Base-by-base conservation (phyloP, 2,888 invertebrate species). In the Hypomecis atomaria region DNA sequence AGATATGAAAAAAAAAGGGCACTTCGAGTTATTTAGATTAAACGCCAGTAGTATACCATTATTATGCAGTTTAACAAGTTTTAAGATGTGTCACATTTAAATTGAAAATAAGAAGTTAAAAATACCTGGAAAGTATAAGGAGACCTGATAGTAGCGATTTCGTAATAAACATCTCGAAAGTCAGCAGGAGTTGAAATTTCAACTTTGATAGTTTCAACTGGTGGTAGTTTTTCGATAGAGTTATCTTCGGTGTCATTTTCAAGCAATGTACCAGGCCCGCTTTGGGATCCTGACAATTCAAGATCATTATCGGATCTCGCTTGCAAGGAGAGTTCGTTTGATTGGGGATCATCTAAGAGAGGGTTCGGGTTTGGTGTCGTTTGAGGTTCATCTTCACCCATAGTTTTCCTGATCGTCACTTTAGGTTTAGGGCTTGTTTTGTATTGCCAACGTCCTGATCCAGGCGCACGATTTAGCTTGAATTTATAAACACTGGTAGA, bases 401-500 rank as follows among this genome's bases (percentile, higher is more conserved):
- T 93, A 74, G 94, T 94, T 81, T 96, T 96, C 58, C 96, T 93
- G 72, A 97, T 97, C 55, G 95, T 95, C 7, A 98, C 95, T 83
- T 97, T 94, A 4, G 98, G 97, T 84, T 97, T 98, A 0, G 97
- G 96, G 34, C 97, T 96, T 8, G 97, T 97, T 89, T 97, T 97
- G 86, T 97, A 98, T 76, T 97, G 97, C 98, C 98, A 98, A 73
- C 98, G 95, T 58, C 97, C 97, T 49, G 96, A 96, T 5, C 97
- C 97, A 53, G 96, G 96, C 10, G 97, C 94, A 50, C 97, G 94
- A 79, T 97, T 96, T 48, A 97, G 88, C 84, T 97, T 97, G 77
- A 97, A 96, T 87, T 97, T 96, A 81, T 96, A 96, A 64, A 96
- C 89, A 71, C 95, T 95, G 44, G 95, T 94, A 5, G 95, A 92